phyloP scores from a whole-genome alignment of 1,140 invertebrate species.

The Delia radicum region DNA sequence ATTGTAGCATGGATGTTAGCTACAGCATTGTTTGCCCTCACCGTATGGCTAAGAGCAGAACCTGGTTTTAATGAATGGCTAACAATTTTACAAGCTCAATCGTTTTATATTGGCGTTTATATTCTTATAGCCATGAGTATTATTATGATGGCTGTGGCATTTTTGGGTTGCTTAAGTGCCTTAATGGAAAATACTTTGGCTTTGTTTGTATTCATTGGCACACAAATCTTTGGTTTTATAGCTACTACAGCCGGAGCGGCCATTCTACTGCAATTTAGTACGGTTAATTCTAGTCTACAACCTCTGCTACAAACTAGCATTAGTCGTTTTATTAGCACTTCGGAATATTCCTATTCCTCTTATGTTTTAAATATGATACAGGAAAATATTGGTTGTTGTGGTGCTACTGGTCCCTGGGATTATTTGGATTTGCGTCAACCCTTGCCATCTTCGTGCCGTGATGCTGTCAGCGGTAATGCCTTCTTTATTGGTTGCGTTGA shows the following conservation, averaged over 20 bases:
- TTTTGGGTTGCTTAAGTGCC: constrained; percentile 73
- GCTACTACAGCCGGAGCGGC: constrained; percentile 73
- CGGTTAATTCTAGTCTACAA: constrained; percentile 74
- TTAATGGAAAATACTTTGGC: constrained; percentile 67
- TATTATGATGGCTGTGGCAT: constrained; percentile 70
- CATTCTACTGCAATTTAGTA: constrained; percentile 76
- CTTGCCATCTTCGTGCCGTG: constrained; percentile 76
- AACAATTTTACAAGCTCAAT: constrained; percentile 67
- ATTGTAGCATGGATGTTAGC: constrained; percentile 73
- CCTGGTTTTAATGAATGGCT: constrained; percentile 79
- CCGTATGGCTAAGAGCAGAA: constrained; percentile 78
- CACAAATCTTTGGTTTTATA: constrained; percentile 71
- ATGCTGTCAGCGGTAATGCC: constrained; percentile 83
- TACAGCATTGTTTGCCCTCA: constrained; percentile 71
- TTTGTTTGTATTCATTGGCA: constrained; percentile 64
- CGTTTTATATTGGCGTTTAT: constrained; percentile 81
- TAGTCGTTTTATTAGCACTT: constrained; percentile 65
- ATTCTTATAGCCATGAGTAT: constrained; percentile 71
- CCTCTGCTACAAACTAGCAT: constrained; percentile 71
- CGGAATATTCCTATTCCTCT: constrained; percentile 65
- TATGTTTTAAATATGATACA: constrained; percentile 75
- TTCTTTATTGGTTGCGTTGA: constrained; percentile 85
- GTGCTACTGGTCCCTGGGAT: constrained; percentile 78
- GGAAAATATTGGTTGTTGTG: constrained; percentile 86
- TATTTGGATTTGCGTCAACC: constrained; percentile 74